Evolutionary conservation across 2,797 vertebrate species (phyloP).

Genomic region (Microcaecilia unicolor): DNA sequence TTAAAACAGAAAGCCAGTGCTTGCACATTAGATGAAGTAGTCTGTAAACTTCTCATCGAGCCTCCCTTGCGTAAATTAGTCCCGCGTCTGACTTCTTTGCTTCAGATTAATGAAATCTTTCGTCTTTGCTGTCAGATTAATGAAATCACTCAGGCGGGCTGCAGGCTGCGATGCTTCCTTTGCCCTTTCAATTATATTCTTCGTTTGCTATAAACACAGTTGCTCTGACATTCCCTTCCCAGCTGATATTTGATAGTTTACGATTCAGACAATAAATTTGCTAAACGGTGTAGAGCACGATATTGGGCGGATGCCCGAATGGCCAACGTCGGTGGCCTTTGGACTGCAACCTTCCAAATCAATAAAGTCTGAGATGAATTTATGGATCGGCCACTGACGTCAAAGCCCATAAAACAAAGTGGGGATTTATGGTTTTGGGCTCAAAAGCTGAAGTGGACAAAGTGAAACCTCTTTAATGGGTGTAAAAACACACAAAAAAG

Average conservation of each 20-base stretch:
- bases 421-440: not conserved
- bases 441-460: not conserved
- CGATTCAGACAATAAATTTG: constrained; percentile 3
- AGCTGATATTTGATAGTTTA: not conserved
- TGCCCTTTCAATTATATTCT: not conserved
- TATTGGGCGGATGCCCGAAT: not conserved
- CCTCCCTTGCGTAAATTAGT: constrained; percentile 1
- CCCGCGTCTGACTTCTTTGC: not conserved
- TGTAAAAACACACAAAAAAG: not conserved
- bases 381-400: constrained; percentile 7
- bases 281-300: not conserved
- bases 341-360: constrained; percentile 1
- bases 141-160: constrained; percentile 8
- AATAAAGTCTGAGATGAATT: constrained; percentile 2
- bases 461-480: not conserved
- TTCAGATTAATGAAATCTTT: too few relatives aligned
- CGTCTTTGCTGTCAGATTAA: not conserved
- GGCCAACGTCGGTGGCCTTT: not conserved
- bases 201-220: constrained; percentile 3
- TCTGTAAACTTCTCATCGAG: not conserved
- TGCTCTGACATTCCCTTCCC: constrained; percentile 1
- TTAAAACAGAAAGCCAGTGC: too few relatives aligned
- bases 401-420: not conserved
- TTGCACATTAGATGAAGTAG: not conserved
- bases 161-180: too few relatives aligned